phyloP scores from a whole-genome alignment of 2,113 vertebrate species.

The Sisor rabdophorus region DNA sequence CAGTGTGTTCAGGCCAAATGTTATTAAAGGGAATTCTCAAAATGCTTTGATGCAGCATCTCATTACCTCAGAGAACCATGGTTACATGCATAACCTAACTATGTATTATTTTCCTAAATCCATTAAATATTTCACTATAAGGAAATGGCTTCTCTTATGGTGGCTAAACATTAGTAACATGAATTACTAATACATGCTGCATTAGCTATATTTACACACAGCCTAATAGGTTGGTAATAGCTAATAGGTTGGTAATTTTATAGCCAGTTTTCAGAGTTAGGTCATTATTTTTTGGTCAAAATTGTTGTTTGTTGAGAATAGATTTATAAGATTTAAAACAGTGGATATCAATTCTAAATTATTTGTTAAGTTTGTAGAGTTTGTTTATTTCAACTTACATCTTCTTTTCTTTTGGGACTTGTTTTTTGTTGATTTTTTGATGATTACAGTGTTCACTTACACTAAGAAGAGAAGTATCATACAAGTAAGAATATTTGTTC shows the following conservation, averaged over 20 bases:
- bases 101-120: no score
- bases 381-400: no score
- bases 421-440: neutral
- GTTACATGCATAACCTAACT: no score
- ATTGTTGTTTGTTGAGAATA: neutral
- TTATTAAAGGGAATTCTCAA: no score
- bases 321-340: neutral
- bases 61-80: no score
- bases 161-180: neutral
- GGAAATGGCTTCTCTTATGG: neutral
- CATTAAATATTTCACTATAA: neutral
- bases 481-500: neutral
- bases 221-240: neutral
- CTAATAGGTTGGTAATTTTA: neutral
- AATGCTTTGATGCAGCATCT: no score
- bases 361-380: neutral
- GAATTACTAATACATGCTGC: neutral
- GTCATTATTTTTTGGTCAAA: neutral
- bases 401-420: neutral
- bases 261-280: neutral
- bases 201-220: neutral
- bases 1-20: no score
- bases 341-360: neutral
- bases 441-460: neutral
- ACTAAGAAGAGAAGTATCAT: neutral